Evolutionary conservation across 2,888 invertebrate genomes (phyloP).

Genomic region (Alentia gelatinosa): DNA sequence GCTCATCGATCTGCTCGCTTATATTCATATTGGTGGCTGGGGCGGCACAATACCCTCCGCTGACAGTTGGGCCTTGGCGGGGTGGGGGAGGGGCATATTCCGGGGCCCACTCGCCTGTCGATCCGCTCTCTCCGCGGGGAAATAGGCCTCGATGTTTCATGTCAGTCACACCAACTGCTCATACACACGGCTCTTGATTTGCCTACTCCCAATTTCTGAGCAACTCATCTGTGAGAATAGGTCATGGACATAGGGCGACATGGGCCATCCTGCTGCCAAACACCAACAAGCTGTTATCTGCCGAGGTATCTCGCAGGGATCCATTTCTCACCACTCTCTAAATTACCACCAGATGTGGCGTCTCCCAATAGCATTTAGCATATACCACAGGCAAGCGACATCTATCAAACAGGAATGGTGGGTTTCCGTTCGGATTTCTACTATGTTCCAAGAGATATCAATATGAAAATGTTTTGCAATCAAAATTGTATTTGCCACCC

Average conservation of each 20-base stretch:
- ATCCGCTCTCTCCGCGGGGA: neutral
- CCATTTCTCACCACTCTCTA: no score
- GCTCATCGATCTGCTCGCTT: constrained; percentile 1
- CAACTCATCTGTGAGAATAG: neutral
- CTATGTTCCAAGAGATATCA: no score
- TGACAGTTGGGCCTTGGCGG: neutral
- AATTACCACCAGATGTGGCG: no score
- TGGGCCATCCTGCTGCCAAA: neutral
- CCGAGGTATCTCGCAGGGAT: no score
- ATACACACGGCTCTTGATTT: neutral
- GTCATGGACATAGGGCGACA: neutral
- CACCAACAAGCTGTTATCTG: neutral
- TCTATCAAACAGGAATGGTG: no score
- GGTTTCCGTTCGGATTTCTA: no score
- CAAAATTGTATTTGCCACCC: no score
- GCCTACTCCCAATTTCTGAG: neutral
- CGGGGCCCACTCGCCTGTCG: neutral
- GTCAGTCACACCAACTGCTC: constrained; percentile 29
- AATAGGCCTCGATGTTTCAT: constrained; percentile 43
- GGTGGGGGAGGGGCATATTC: neutral
- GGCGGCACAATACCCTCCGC: neutral
- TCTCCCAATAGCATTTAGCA: no score
- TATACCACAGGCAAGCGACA: no score
- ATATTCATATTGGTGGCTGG: constrained; percentile 18
- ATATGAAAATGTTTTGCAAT: no score